Conservation (phyloP, 2,888 invertebrate genomes). For the Hylaea fasciaria region DNA sequence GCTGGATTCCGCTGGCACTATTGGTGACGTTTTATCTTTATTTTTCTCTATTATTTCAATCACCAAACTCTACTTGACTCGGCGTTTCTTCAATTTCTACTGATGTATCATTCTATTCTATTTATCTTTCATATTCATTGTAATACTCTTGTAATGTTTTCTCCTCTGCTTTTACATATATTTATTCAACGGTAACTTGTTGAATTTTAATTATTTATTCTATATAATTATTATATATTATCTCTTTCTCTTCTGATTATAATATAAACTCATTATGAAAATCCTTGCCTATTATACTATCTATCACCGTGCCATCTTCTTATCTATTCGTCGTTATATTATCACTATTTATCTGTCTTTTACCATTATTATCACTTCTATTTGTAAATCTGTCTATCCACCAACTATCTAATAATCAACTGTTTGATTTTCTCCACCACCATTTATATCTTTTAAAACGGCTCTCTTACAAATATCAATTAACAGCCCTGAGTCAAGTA, state of each 20-base stretch:
- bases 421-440: background rate
- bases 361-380: background rate
- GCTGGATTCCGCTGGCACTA: constrained; percentile 81
- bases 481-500: constrained; percentile 84
- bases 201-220: no score
- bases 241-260: no score
- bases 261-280: no score
- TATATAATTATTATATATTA: no score
- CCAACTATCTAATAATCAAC: no score
- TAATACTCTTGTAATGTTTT: constrained; percentile 3
- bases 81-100: constrained; percentile 33
- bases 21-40: constrained; percentile 70
- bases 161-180: no score
- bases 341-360: background rate
- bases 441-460: background rate
- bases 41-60: constrained; percentile 48
- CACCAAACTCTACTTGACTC: constrained; percentile 75
- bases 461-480: background rate
- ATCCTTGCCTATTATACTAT: no score
- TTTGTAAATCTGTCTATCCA: no score
- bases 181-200: no score
- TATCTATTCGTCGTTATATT: background rate
- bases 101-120: constrained; percentile 25
- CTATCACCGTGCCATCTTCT: background rate
- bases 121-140: constrained; percentile 3